A percentile compares a stretch with the other conserved stretches of the same genome.
Conservation (phyloP, 1,140 invertebrate species). For the Hycleus phaleratus region DNA sequence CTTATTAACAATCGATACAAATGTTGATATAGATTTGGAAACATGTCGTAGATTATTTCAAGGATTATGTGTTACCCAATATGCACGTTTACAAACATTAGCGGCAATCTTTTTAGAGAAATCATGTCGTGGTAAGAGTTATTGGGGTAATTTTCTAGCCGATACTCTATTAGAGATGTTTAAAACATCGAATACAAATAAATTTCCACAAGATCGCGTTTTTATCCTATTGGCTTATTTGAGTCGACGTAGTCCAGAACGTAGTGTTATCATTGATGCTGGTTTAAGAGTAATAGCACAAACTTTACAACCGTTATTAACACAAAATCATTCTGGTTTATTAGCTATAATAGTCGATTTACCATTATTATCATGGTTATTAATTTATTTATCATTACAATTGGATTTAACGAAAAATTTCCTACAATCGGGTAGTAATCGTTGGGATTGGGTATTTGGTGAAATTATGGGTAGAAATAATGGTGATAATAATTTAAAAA, state of each 20-base stretch:
- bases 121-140: slow-evolving; percentile 67
- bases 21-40: slow-evolving; percentile 51
- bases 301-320: slow-evolving; percentile 47
- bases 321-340: slow-evolving; percentile 38
- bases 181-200: slow-evolving; percentile 64
- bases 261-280: slow-evolving; percentile 55
- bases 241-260: slow-evolving; percentile 66
- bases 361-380: slow-evolving; percentile 67
- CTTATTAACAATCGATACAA: slow-evolving; percentile 61
- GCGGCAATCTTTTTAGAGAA: slow-evolving; percentile 70
- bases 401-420: slow-evolving; percentile 50
- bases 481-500: slow-evolving; percentile 35
- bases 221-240: slow-evolving; percentile 82
- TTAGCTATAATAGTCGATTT: slow-evolving; percentile 49
- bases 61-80: slow-evolving; percentile 51
- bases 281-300: slow-evolving; percentile 52
- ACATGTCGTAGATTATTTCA: slow-evolving; percentile 64
- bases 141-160: slow-evolving; percentile 85
- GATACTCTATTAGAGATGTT: slow-evolving; percentile 72
- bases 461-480: slow-evolving; percentile 39
- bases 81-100: slow-evolving; percentile 56
- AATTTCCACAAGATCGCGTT: slow-evolving; percentile 81
- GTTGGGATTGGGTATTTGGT: slow-evolving; percentile 74
- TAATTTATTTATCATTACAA: slow-evolving; percentile 69
- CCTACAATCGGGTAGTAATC: slow-evolving; percentile 41